These are phyloP conservation scores for Apodemia duryi DNA, from an alignment of 2,888 invertebrate species.

Conservation along the genomic window DNA sequence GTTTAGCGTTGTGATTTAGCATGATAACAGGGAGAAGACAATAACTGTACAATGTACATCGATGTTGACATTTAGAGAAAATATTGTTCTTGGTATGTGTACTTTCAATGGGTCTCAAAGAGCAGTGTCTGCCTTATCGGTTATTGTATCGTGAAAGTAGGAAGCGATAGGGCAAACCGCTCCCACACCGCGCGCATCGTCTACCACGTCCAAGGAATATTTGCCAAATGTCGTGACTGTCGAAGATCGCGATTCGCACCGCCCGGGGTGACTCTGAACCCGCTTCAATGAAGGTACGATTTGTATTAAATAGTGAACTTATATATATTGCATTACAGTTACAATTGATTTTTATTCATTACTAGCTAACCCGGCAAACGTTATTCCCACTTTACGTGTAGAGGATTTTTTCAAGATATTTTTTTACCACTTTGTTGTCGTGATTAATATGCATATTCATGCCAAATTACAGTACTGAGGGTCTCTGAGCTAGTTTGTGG, in stretches of 20 bases:
- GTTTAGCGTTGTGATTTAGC: slow-evolving; percentile 14
- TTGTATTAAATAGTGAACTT: slow-evolving; percentile 69
- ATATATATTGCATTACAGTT: slow-evolving; percentile 24
- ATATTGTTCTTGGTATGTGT: slow-evolving; percentile 32
- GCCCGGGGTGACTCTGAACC: slow-evolving; percentile 67
- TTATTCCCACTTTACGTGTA: too few species aligned
- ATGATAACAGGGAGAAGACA: slow-evolving; percentile 12
- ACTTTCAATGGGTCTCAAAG: slow-evolving; percentile 37
- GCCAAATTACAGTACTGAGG: too few species aligned
- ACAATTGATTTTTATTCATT: slow-evolving; percentile 10
- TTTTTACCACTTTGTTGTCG: too few species aligned
- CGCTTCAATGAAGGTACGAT: slow-evolving; percentile 69
- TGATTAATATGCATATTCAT: too few species aligned
- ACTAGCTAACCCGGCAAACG: too few species aligned
- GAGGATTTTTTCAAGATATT: too few species aligned
- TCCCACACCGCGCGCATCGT: slow-evolving; percentile 62
- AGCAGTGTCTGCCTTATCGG: slow-evolving; percentile 55
- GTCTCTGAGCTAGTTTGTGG: too few species aligned
- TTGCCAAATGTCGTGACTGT: slow-evolving; percentile 77
- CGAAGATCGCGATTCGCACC: slow-evolving; percentile 74
- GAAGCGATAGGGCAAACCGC: slow-evolving; percentile 72
- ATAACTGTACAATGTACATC: slow-evolving; percentile 25
- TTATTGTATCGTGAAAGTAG: slow-evolving; percentile 68
- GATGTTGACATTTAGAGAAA: slow-evolving; percentile 36
- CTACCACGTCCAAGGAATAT: slow-evolving; percentile 66